A percentile compares a stretch with the other conserved stretches of the same genome.
Conservation (phyloP, 2,113 vertebrate genomes). For the Gymnorhina tibicen region DNA sequence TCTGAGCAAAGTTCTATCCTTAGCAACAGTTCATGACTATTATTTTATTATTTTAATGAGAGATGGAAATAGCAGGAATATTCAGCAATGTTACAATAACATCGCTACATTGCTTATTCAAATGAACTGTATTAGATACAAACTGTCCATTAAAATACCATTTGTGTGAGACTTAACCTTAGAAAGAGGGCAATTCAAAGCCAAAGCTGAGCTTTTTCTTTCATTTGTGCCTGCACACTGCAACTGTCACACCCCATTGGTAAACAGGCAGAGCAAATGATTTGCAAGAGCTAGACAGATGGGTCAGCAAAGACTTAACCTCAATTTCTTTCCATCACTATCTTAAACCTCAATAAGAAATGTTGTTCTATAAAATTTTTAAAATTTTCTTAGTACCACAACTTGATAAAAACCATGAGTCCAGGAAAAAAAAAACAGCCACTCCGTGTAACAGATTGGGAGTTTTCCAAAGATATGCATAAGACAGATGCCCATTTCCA, state of each 20-base stretch:
- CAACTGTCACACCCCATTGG: background rate
- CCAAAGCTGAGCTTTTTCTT: background rate
- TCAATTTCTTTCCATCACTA: background rate
- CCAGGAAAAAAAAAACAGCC: background rate
- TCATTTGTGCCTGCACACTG: background rate
- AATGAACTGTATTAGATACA: background rate
- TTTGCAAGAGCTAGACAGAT: background rate
- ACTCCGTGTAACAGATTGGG: background rate
- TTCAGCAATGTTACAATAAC: background rate
- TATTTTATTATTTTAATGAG: slow-evolving; percentile 25
- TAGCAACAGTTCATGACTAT: background rate
- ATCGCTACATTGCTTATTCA: background rate
- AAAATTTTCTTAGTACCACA: background rate
- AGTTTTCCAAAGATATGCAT: background rate
- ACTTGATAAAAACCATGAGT: background rate
- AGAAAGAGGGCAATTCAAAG: background rate
- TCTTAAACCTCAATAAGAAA: background rate
- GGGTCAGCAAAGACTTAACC: background rate
- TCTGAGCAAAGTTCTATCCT: background rate
- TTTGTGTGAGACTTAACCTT: slow-evolving; percentile 19
- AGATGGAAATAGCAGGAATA: background rate
- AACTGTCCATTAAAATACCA: slow-evolving; percentile 10
- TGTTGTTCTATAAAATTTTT: background rate
- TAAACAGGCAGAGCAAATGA: background rate
- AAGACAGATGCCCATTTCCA: background rate